A percentile compares a stretch with the other conserved stretches of the same genome.
Evolutionary conservation across 2,888 invertebrate genomes (phyloP).

Genomic region (Carabus problematicus): DNA sequence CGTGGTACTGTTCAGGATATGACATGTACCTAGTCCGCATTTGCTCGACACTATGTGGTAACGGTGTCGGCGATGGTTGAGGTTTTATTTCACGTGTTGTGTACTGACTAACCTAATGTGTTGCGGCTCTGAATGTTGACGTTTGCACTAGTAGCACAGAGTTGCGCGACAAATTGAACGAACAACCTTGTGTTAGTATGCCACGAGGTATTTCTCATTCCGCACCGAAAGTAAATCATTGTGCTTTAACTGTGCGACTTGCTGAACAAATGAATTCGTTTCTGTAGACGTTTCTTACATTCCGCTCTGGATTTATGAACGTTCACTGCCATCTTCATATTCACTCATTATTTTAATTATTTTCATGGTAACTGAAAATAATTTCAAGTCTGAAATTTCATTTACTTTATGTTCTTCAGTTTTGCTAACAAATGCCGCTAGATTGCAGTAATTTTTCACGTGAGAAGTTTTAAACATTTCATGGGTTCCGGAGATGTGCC

Average conservation of each 20-base stretch:
- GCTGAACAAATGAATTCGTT: conserved; percentile 41
- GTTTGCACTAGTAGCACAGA: too few relatives aligned
- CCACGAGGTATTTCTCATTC: conserved; percentile 31
- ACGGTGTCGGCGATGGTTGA: too few relatives aligned
- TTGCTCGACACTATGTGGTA: too few relatives aligned
- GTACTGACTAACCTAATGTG: too few relatives aligned
- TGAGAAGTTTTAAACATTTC: conserved; percentile 30
- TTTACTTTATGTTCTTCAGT: conserved; percentile 29
- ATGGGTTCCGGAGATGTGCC: background rate
- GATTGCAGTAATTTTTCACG: conserved; percentile 35
- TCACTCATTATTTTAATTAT: conserved; percentile 41
- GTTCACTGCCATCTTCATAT: conserved; percentile 36
- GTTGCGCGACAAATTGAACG: too few relatives aligned
- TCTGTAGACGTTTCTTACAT: conserved; percentile 39
- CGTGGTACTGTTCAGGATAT: too few relatives aligned
- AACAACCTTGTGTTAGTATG: background rate
- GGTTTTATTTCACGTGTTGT: too few relatives aligned
- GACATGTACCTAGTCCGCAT: too few relatives aligned
- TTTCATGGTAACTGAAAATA: conserved; percentile 39
- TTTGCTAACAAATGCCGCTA: conserved; percentile 29
- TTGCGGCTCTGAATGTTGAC: too few relatives aligned
- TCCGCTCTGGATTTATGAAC: conserved; percentile 37
- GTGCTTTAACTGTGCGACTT: conserved; percentile 39
- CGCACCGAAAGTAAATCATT: conserved; percentile 37
- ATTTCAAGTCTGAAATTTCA: conserved; percentile 34